These are phyloP conservation scores for Drosophila triauraria DNA, from an alignment of 1,140 invertebrate species.

Conservation along the genomic window DNA sequence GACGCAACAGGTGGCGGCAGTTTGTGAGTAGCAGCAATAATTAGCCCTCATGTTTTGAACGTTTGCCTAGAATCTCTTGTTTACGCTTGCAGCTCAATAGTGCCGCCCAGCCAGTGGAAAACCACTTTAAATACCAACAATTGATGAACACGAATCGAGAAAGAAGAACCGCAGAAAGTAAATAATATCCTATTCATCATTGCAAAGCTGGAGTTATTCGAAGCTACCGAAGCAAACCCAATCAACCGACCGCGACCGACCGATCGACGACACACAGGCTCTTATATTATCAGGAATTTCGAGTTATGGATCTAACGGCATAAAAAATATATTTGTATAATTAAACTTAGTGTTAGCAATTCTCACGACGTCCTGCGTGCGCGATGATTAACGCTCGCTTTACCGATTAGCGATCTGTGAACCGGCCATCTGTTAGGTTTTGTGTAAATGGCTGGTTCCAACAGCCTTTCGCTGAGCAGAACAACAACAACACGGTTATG, in stretches of 20 bases:
- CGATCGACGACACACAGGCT: conserved; percentile 73
- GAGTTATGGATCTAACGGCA: conserved; percentile 74
- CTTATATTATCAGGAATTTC: conserved; percentile 76
- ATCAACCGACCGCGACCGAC: conserved; percentile 56
- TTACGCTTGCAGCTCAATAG: conserved; percentile 68
- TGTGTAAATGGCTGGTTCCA: conserved; percentile 55
- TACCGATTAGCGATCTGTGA: conserved; percentile 26
- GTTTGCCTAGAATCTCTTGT: background rate
- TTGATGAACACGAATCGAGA: conserved; percentile 34
- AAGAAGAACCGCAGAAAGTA: conserved; percentile 37
- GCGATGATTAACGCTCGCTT: conserved; percentile 45
- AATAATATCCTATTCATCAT: conserved; percentile 74
- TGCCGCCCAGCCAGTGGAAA: conserved; percentile 58
- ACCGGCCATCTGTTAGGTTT: conserved; percentile 56
- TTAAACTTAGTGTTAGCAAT: conserved; percentile 78
- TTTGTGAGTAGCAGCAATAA: conserved; percentile 52
- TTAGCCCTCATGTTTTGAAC: background rate
- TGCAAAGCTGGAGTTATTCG: conserved; percentile 60
- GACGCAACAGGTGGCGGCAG: conserved; percentile 76
- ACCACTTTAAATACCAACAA: conserved; percentile 61
- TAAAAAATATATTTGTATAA: conserved; percentile 75
- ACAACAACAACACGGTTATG: conserved; percentile 14
- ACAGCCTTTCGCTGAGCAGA: conserved; percentile 44
- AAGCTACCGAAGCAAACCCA: conserved; percentile 30
- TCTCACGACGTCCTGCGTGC: conserved; percentile 73